Evolutionary conservation across 2,797 vertebrate species (phyloP), one percentile per base, ranked within the genome.

Genomic region (Falco biarmicus): DNA sequence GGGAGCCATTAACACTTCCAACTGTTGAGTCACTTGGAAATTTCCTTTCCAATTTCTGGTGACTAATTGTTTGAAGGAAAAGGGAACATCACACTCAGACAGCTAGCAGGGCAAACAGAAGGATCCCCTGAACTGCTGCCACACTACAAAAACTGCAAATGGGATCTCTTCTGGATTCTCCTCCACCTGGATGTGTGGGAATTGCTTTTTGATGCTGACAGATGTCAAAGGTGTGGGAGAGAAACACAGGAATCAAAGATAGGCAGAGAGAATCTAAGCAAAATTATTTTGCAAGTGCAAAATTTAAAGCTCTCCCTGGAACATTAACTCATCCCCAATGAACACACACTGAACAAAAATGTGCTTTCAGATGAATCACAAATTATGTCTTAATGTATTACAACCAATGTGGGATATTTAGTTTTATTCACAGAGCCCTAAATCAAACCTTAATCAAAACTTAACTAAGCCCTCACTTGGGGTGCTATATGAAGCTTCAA

Each of bases 361-460:
- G 24, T 63, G 25, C 74, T 66, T 87, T 84, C 80, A 90, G 31
- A 80, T 16, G 6, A 90, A 93, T 76, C 48, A 78, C 1, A 0
- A 56, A 71, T 91, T 65, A 48, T 41, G 66, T 51, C 47, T 88
- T 78, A 60, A 69, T 29, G 34, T 43, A 64, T 82, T 87, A 66
- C 47, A 90, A 85, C 14, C 28, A 80, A 24, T 34, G 12, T 47
- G n/a, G 47, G 81, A 64, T 60, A 80, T 26, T 85, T 34, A 47
- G 18, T 78, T 92, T 86, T 86, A 84, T 45, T 69, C 32, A 9
- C 22, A 84, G 39, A 77, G 48, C 37, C 43, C 31, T 87, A 75
- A 86, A 89, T 32, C n/a, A 88, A 79, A 61, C 22, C 41, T 86
- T 65, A 75, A 87, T 81, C 78, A 89, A 91, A 91, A 83, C 16